These are phyloP conservation scores for Aleiodes leptofemur DNA, from an alignment of 2,888 invertebrate species.

Conservation along the genomic window DNA sequence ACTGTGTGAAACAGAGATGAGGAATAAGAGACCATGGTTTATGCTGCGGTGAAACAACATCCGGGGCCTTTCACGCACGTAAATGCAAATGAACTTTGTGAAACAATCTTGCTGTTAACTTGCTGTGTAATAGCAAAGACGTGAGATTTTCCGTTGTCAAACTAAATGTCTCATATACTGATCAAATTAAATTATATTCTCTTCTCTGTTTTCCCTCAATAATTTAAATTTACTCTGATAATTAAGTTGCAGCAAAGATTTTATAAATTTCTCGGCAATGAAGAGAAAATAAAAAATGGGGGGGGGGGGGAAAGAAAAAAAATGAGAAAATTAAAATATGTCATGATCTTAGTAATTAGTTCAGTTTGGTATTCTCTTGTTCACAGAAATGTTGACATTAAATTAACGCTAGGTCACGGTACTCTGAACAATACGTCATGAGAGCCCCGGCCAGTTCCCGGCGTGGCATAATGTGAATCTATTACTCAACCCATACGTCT, in stretches of 20 bases:
- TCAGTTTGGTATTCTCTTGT: slow-evolving; percentile 7
- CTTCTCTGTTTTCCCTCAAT: slow-evolving; percentile 9
- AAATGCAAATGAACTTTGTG: slow-evolving; percentile 60
- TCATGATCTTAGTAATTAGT: slow-evolving; percentile 21
- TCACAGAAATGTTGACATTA: slow-evolving; percentile 47
- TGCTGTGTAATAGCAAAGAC: slow-evolving; percentile 59
- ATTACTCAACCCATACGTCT: slow-evolving; percentile 67
- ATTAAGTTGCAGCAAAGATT: no score
- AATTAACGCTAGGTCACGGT: slow-evolving; percentile 52
- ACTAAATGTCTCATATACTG: slow-evolving; percentile 57
- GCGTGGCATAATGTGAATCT: slow-evolving; percentile 66
- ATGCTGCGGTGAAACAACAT: slow-evolving; percentile 44
- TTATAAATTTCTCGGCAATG: no score
- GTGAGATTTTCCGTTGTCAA: slow-evolving; percentile 50
- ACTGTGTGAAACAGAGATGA: slow-evolving; percentile 25
- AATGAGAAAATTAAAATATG: not conserved
- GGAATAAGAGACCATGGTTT: slow-evolving; percentile 22
- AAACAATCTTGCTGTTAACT: slow-evolving; percentile 60
- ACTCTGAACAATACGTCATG: slow-evolving; percentile 48
- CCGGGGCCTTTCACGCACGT: slow-evolving; percentile 40
- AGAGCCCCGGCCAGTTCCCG: slow-evolving; percentile 26
- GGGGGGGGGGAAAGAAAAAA: not conserved
- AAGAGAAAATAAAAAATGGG: not conserved
- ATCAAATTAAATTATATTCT: slow-evolving; percentile 33
- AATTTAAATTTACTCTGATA: not conserved